Base-by-base conservation (phyloP, 2,113 vertebrate genomes). In the Otolemur garnettii region DNA sequence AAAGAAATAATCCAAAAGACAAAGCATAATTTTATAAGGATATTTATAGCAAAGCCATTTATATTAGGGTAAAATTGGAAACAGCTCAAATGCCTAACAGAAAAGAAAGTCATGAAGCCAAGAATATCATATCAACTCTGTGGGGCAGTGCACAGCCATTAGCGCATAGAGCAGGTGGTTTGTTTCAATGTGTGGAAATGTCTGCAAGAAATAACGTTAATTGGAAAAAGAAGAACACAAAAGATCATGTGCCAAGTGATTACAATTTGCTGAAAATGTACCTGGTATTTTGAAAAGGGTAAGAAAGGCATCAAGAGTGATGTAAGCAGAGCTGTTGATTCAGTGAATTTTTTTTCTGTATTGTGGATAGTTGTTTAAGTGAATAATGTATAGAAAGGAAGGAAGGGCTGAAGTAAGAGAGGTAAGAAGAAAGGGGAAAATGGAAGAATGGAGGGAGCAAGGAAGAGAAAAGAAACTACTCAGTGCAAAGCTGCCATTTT, bases 271-370 rank as follows among this genome's bases (percentile, higher is more conserved):
- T 60, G 26, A 90, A 88, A 96, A 78, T 81, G 50, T 92, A 82
- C 72, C 84, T 96, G 88, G 45, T 85, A 79, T 90, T 94, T 82
- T 94, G 90, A 92, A 97, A 95, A 95, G 75, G 55, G 45, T 81
- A 66, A 88, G 75, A 89, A 95, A 88, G 26, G 26, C 78, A 82
- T 81, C 55, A 64, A 71, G 26, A 69, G 30, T 80, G n/a, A 85
- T 85, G 2, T 81, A 88, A 95, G 69, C 55, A n/a, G 28, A 81
- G 9, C 11, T 68, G 14, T 28, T 71, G 33, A 12, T 87, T 89
- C 21, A 62, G 26, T 80, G 60, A 84, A 78, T 96, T 96, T 4
- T 12, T 94, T 91, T 92, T 69, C 30, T 35, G 30, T 28, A 59
- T 68, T 53, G 24, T 78, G 21, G 64, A 69, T 77, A 59, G 66